A percentile compares a stretch with the other conserved stretches of the same genome.
Evolutionary conservation across 2,113 vertebrate genomes (phyloP).

Genomic region (Phodopus roborovskii): DNA sequence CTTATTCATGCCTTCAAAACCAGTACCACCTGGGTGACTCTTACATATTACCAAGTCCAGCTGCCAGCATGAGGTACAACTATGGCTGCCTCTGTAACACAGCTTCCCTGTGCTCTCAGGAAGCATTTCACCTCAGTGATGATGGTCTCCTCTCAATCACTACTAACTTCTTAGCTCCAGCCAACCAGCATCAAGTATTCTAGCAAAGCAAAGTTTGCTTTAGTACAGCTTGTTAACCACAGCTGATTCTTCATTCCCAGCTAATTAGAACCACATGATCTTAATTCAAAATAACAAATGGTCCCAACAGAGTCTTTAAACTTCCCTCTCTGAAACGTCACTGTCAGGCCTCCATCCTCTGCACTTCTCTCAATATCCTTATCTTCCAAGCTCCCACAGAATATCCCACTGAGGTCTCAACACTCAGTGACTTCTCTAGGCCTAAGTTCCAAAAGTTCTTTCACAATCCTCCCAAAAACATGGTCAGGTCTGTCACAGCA

Average conservation of each 20-base stretch:
- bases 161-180: not conserved
- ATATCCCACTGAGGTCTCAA: not conserved
- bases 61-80: not conserved
- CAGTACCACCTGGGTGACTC: not conserved
- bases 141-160: not conserved
- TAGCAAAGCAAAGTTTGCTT: not conserved
- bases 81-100: not conserved
- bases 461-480: not conserved
- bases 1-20: not conserved
- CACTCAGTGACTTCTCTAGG: not conserved
- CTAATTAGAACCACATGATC: not conserved
- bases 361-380: not conserved
- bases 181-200: not conserved
- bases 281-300: too few species aligned
- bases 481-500: not conserved
- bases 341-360: not conserved
- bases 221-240: not conserved
- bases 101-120: not conserved
- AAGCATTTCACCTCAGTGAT: not conserved
- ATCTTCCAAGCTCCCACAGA: not conserved
- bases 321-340: not conserved
- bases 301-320: too few species aligned
- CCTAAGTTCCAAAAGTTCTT: not conserved
- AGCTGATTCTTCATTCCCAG: not conserved
- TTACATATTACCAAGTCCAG: not conserved